phyloP scores from a whole-genome alignment of 2,113 vertebrate species.

The Serilophus lunatus region DNA sequence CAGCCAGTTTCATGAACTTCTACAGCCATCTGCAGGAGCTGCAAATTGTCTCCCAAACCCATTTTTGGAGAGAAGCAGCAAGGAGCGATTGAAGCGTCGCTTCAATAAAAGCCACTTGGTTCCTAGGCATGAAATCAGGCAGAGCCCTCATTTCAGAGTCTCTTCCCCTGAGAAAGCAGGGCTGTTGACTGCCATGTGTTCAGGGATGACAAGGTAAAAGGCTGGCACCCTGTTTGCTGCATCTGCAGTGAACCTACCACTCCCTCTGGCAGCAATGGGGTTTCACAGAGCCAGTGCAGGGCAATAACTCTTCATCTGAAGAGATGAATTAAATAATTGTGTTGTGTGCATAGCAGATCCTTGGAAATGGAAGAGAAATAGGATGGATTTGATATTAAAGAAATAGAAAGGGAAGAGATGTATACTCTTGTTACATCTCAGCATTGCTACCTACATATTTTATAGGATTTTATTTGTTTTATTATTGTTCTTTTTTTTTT shows the following conservation, averaged over 20 bases:
- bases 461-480: not conserved
- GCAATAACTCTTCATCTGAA: not conserved
- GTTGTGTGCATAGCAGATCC: rapidly evolving
- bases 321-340: not conserved
- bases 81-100: rapidly evolving
- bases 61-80: rapidly evolving
- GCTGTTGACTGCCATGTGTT: not conserved
- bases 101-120: not conserved
- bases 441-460: not conserved
- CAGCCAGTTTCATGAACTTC: not conserved
- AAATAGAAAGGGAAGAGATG: not conserved
- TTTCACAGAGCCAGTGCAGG: not conserved
- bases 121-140: not conserved
- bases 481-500: not conserved
- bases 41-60: not conserved
- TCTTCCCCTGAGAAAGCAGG: not conserved
- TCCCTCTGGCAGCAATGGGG: not conserved
- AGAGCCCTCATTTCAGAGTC: not conserved
- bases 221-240: rapidly evolving
- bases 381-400: not conserved
- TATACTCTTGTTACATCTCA: not conserved
- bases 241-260: not conserved
- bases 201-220: not conserved
- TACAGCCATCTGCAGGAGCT: not conserved
- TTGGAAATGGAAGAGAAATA: not conserved